Evolutionary conservation across 2,797 vertebrate species (phyloP), one percentile per base, ranked within the genome.

Genomic region (Spondyliosoma cantharus): DNA sequence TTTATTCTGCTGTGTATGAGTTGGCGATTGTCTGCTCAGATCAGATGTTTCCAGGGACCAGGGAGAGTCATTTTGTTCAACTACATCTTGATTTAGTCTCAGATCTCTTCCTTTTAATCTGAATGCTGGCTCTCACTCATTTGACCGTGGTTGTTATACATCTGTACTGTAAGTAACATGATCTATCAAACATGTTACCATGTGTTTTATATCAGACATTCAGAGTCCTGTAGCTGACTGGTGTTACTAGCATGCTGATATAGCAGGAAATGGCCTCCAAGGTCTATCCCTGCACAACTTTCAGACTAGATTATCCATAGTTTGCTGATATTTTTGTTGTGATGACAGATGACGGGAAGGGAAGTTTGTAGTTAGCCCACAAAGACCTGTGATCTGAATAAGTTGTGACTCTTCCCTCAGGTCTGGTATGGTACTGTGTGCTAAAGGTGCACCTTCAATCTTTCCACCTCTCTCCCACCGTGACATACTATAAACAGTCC

Each of bases 41-140:
- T 81, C 57, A 73, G 78, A 78, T 85, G 45, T 74, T 77, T 81
- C 73, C 78, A 78, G 87, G 90, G 90, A 87, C 89, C 84, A 69
- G 80, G 25, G 63, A 83, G 65, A 61, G 61, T 22, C 7, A 6
- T 69, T 65, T 59, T 76, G 43, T 77, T 68, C 63, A 48, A 45
- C 58, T 69, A 61, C 49, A 59, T 84, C 79, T 87, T 83, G 61
- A 76, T 85, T 83, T 69, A 54, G 42, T 76, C 32, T 77, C 66
- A 24, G 9, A 81, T 68, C 54, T 70, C 69, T 43, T 83, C 71
- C 60, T 68, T 69, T 71, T 37, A 56, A 81, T 85, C 75, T 70
- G 48, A 82, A 77, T 70, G 73, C 83, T 83, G 78, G 72, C 74
- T 82, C 66, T 22, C 45, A 3, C 53, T 80, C 25, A 8, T 82